Conservation (phyloP, 2,888 invertebrate genomes). For the Xylophagus ater region DNA sequence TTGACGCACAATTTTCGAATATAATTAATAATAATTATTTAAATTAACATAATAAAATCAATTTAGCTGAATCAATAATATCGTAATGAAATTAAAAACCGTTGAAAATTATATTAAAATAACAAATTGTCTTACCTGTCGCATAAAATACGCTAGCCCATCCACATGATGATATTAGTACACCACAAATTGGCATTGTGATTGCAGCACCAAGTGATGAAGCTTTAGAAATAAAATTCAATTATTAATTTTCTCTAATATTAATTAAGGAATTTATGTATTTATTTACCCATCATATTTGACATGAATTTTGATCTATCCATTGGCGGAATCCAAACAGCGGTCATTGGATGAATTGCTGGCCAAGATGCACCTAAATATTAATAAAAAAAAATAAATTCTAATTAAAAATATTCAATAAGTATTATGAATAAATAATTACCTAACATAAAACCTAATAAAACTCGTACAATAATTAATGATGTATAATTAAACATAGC, state of each 20-base stretch:
- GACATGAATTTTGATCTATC: constrained; percentile 89
- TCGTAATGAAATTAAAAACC: too few species aligned
- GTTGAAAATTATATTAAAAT: too few species aligned
- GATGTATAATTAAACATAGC: constrained; percentile 58
- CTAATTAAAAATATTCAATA: background rate
- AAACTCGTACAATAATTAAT: constrained; percentile 58
- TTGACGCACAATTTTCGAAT: too few species aligned
- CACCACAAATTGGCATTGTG: constrained; percentile 79
- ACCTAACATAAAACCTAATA: constrained; percentile 62
- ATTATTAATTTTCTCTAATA: constrained; percentile 1
- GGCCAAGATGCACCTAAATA: constrained; percentile 76
- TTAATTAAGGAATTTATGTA: too few species aligned
- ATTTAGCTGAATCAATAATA: too few species aligned
- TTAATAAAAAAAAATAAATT: constrained; percentile 2
- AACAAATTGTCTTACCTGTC: constrained; percentile 49
- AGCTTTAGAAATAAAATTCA: constrained; percentile 43
- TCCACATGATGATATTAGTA: constrained; percentile 65
- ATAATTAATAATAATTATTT: too few species aligned
- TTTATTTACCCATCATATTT: constrained; percentile 69
- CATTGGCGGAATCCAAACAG: constrained; percentile 88
- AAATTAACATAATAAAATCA: too few species aligned
- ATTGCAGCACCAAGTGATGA: constrained; percentile 85
- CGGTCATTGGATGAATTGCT: constrained; percentile 84
- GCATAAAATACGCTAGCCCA: constrained; percentile 89
- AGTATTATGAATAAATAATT: constrained; percentile 8